These are phyloP conservation scores for Psilopsiagon aurifrons DNA, from an alignment of 2,113 vertebrate genomes.

Conservation along the genomic window DNA sequence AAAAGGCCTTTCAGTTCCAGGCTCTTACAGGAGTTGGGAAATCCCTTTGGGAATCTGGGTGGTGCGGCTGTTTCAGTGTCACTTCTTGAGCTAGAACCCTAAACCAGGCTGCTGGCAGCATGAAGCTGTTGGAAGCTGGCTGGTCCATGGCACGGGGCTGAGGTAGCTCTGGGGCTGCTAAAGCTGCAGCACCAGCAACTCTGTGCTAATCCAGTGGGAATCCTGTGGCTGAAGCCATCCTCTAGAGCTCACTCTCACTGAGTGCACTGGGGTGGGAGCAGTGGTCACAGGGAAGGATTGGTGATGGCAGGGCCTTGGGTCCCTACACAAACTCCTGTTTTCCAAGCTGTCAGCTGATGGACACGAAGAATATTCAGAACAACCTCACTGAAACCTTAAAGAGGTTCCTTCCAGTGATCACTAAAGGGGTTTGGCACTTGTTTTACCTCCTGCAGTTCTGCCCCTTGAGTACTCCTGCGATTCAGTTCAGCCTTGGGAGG, in stretches of 20 bases:
- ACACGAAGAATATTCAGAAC: not conserved
- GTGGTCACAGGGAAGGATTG: rapidly evolving
- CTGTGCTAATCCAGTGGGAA: not conserved
- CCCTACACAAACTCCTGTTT: rapidly evolving
- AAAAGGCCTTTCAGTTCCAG: not conserved
- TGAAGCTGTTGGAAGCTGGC: not conserved
- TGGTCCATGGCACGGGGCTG: not conserved
- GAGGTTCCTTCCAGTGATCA: not conserved
- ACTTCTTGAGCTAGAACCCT: not conserved
- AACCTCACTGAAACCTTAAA: not conserved
- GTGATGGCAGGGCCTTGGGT: not conserved
- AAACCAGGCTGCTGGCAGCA: not conserved
- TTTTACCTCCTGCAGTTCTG: rapidly evolving
- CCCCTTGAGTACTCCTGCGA: not conserved
- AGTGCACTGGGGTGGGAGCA: not conserved
- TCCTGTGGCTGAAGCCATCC: not conserved
- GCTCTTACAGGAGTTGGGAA: not conserved
- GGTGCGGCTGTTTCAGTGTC: not conserved
- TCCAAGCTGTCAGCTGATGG: not conserved
- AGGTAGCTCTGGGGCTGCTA: not conserved
- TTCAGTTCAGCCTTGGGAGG: not conserved
- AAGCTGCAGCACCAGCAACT: not conserved
- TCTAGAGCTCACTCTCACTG: not conserved
- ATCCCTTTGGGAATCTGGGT: not conserved
- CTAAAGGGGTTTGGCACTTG: not conserved